These are phyloP conservation scores for Anoplophora glabripennis DNA, from an alignment of 1,140 invertebrate species.

Conservation along the genomic window DNA sequence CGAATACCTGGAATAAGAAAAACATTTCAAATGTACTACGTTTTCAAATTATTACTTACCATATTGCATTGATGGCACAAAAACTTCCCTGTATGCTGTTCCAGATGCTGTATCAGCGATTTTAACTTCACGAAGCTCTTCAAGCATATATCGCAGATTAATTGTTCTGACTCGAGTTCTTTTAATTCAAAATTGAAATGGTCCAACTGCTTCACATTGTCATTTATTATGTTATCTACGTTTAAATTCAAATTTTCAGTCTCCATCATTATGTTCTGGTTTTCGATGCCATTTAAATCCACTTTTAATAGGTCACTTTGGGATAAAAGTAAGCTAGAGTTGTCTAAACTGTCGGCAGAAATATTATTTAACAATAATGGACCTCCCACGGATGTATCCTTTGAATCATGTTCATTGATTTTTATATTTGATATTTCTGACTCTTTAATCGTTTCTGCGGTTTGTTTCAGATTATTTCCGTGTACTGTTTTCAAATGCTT, in stretches of 20 bases:
- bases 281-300: slow-evolving; percentile 24
- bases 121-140: slow-evolving; percentile 52
- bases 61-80: slow-evolving; percentile 48
- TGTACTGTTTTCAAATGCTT: slow-evolving; percentile 17
- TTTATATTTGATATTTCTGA: not conserved
- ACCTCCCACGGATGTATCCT: slow-evolving; percentile 31
- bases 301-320: slow-evolving; percentile 12
- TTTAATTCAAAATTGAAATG: slow-evolving; percentile 41
- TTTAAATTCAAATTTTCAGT: slow-evolving; percentile 32
- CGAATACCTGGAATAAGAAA: slow-evolving; percentile 41
- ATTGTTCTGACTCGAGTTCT: slow-evolving; percentile 35
- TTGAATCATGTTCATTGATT: not conserved
- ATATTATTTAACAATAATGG: slow-evolving; percentile 35
- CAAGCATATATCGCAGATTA: slow-evolving; percentile 56
- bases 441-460: not conserved
- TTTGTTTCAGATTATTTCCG: not conserved
- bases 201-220: slow-evolving; percentile 34
- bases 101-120: slow-evolving; percentile 53
- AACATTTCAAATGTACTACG: not conserved
- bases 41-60: slow-evolving; percentile 33
- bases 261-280: slow-evolving; percentile 27
- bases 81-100: slow-evolving; percentile 54
- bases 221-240: slow-evolving; percentile 32
- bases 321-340: slow-evolving; percentile 37
- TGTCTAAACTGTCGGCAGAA: slow-evolving; percentile 37